Percentiles rank a stretch among this genome's conserved stretches.
These are phyloP conservation scores for Oceanites oceanicus DNA, from an alignment of 2,113 vertebrate species.

Conservation along the genomic window DNA sequence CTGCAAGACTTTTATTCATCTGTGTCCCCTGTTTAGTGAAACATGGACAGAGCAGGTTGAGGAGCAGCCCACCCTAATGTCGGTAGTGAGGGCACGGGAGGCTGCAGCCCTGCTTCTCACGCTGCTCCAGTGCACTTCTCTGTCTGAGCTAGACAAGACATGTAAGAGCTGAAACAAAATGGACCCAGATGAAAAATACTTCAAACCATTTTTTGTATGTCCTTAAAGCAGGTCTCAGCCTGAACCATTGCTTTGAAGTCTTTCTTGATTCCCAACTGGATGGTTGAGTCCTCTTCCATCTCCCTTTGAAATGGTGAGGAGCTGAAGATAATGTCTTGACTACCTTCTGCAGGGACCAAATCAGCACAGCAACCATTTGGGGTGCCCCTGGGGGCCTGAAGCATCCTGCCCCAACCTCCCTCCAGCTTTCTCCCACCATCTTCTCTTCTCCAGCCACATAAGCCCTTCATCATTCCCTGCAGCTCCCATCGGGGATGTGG, in stretches of 20 bases:
- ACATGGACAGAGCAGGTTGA: not conserved
- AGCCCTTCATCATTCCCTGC: not conserved
- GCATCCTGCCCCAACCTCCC: not conserved
- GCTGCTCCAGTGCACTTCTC: not conserved
- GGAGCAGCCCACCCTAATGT: not conserved
- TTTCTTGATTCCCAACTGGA: not conserved
- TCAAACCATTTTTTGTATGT: not conserved
- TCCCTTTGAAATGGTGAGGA: not conserved
- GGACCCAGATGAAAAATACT: not conserved
- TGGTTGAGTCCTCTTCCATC: not conserved
- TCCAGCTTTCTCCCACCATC: not conserved
- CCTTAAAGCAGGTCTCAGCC: not conserved
- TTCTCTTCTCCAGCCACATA: not conserved
- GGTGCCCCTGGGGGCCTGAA: not conserved
- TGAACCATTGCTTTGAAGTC: not conserved
- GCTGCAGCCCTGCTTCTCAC: not conserved
- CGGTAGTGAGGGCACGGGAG: not conserved
- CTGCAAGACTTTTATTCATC: not conserved
- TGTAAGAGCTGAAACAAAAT: not conserved
- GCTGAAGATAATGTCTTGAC: not conserved
- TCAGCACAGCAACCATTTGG: not conserved
- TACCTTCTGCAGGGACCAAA: not conserved
- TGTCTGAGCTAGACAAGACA: not conserved
- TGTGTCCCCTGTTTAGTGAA: not conserved
- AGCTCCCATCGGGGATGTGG: not conserved